Evolutionary conservation across 2,113 vertebrate genomes (phyloP), one percentile per base, ranked within the genome.

Genomic region (Pachyramphus minor): DNA sequence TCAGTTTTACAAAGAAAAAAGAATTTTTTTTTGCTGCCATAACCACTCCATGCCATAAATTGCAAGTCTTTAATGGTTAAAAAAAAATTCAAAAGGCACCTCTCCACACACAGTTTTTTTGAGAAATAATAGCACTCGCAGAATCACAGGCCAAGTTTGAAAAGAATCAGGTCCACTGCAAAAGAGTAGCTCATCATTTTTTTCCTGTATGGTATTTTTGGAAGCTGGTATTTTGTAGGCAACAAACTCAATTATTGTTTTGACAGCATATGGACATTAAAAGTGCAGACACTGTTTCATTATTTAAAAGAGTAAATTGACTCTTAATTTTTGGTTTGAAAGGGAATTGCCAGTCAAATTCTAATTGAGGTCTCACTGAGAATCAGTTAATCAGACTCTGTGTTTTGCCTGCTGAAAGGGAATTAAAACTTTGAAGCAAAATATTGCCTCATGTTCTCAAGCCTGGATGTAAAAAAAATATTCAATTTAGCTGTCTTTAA

Each of bases 381-480:
- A 74, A 85, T 39, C 44, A 16, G 31, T 76, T 83, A 80, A 74
- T 28, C 35, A 75, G 50, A 39, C 41, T 75, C 22, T 3, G 9
- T 47, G 31, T 95, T 97, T 96, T 97, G 78, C 74, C 69, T 79
- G 69, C 73, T 88, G 52, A 82, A 95, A 95, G 44, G 45, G 31
- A 69, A 76, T 49, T 35, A 93, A 95, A 94, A 90, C 52, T 85
- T 97, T 95, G 59, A 96, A 78, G 72, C 27, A 84, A 97, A 96
- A 93, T 91, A 84, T 42, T 23, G 12, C 50, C 59, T 95, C 53
- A 35, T 90, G 73, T 87, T 95, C 62, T 84, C 63, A 76, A 82
- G 83, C 79, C 82, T 86, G 91, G 72, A 93, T 92, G 62, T 84
- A 95, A 96, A 95, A 95, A 96, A 97, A 95, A 92, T 11, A 75